Evolutionary conservation across 2,797 vertebrate species (phyloP).

Genomic region (Paedocypris micromegethes): DNA sequence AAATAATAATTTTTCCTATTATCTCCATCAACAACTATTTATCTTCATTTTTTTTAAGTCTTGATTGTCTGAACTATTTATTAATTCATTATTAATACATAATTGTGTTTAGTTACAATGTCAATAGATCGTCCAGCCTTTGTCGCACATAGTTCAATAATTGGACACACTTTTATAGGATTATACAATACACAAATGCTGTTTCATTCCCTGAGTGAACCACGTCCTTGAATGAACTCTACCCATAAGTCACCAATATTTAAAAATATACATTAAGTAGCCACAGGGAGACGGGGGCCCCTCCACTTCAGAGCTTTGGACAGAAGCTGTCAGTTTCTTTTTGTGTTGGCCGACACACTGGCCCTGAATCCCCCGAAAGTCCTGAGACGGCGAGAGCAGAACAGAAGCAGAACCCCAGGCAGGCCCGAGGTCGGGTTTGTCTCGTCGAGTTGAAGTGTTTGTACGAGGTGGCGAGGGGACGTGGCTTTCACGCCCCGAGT

Average conservation of each 20-base stretch:
- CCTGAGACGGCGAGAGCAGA: slow-evolving; percentile 10
- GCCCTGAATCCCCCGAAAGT: slow-evolving; percentile 52
- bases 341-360: slow-evolving; percentile 60
- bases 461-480: not conserved
- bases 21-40: too few relatives aligned
- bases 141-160: too few relatives aligned
- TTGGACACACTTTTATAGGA: too few relatives aligned
- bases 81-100: too few relatives aligned
- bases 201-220: not conserved
- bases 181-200: not conserved
- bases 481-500: slow-evolving; percentile 7
- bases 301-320: slow-evolving; percentile 35
- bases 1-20: too few relatives aligned
- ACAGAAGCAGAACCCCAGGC: slow-evolving; percentile 38
- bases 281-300: slow-evolving; percentile 32
- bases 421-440: slow-evolving; percentile 35
- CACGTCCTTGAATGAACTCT: too few relatives aligned
- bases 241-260: not conserved
- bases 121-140: too few relatives aligned
- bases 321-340: slow-evolving; percentile 70
- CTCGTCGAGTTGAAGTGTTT: slow-evolving; percentile 17
- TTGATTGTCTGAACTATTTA: too few relatives aligned
- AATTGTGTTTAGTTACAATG: too few relatives aligned
- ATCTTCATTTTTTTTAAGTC: too few relatives aligned
- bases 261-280: slow-evolving; percentile 4